Evolutionary conservation across 1,140 invertebrate species (phyloP).

Genomic region (Thaumetopoea pityocampa): DNA sequence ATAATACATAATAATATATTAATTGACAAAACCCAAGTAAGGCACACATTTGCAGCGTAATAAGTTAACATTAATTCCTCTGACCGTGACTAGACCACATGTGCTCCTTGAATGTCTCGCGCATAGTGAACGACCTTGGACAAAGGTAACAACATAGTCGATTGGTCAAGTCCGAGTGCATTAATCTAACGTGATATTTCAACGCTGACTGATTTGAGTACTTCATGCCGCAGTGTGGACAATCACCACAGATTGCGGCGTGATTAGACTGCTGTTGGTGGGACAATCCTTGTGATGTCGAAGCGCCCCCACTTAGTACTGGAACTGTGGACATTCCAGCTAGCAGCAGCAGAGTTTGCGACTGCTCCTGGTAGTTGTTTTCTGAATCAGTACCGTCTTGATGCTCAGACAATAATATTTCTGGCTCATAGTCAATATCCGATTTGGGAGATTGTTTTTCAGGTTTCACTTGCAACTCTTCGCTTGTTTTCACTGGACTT

Average conservation of each 20-base stretch:
- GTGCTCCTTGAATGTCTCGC: slow-evolving; percentile 80
- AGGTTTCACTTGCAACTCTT: slow-evolving; percentile 57
- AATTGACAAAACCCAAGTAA: slow-evolving; percentile 34
- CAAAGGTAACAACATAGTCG: slow-evolving; percentile 81
- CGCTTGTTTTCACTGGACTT: slow-evolving; percentile 51
- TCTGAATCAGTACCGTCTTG: slow-evolving; percentile 56
- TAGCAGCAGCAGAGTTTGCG: slow-evolving; percentile 54
- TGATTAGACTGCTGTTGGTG: slow-evolving; percentile 74
- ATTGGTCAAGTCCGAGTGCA: slow-evolving; percentile 81
- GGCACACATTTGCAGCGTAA: slow-evolving; percentile 31
- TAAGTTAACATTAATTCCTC: slow-evolving; percentile 70
- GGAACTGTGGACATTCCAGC: slow-evolving; percentile 59
- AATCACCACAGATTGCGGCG: slow-evolving; percentile 78
- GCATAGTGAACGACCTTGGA: slow-evolving; percentile 79
- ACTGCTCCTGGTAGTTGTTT: slow-evolving; percentile 51
- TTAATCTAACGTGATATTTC: slow-evolving; percentile 82
- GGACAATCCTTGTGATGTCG: slow-evolving; percentile 48
- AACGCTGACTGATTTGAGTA: slow-evolving; percentile 81
- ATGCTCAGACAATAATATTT: slow-evolving; percentile 67
- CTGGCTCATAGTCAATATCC: slow-evolving; percentile 69
- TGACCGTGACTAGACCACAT: slow-evolving; percentile 80
- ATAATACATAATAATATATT: slow-evolving; percentile 3
- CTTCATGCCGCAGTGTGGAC: slow-evolving; percentile 81
- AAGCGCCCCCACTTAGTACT: slow-evolving; percentile 43
- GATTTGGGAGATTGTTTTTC: slow-evolving; percentile 68